These are phyloP conservation scores for Mantis religiosa DNA, from an alignment of 2,888 invertebrate species.

Conservation along the genomic window DNA sequence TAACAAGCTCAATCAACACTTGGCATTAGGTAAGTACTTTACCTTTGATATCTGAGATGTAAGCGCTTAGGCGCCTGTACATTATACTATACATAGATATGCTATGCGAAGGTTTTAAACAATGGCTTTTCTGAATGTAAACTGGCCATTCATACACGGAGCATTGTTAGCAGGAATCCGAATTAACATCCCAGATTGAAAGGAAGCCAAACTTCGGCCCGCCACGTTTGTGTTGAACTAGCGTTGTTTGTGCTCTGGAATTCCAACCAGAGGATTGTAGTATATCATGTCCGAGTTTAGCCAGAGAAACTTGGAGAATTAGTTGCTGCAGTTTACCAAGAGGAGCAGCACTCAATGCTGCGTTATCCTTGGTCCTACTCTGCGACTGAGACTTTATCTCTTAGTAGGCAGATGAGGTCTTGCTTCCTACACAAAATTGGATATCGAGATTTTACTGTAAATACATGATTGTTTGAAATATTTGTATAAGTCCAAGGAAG, in stretches of 20 bases:
- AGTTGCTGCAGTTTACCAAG: background rate
- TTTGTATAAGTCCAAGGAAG: no score
- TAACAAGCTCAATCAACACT: no score
- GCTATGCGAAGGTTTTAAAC: background rate
- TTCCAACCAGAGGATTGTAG: background rate
- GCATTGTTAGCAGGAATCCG: background rate
- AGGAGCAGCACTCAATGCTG: background rate
- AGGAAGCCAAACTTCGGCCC: background rate
- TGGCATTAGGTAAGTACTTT: no score
- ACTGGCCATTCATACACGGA: background rate
- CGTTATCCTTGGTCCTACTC: background rate
- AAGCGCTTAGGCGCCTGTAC: no score
- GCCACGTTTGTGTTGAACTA: background rate
- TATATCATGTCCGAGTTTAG: background rate
- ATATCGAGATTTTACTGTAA: no score
- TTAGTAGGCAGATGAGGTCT: no score
- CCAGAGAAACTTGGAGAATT: background rate
- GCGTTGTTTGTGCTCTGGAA: background rate
- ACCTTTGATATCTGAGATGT: no score
- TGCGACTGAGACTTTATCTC: no score
- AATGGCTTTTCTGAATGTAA: background rate
- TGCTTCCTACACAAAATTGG: no score
- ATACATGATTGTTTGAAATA: no score
- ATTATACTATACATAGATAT: no score
- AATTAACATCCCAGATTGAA: background rate